Evolutionary conservation across 2,888 invertebrate species (phyloP), one percentile per base, ranked within the genome.

Genomic region (Pogonocherus hispidulus): DNA sequence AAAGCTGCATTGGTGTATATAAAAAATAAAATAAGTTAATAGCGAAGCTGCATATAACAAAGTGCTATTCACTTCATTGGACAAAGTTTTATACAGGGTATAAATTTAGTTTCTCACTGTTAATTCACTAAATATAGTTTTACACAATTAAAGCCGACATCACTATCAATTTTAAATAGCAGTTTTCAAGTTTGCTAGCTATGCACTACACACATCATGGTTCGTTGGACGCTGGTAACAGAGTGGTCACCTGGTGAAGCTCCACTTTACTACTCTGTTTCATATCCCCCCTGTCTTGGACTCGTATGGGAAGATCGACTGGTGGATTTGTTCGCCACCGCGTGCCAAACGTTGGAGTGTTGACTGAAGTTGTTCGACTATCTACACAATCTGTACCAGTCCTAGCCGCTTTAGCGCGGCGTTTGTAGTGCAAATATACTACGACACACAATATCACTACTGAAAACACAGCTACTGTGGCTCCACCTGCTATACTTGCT

Each of bases 401-500:
- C 59, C 82, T 78, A 49, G 81, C 72, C 71, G 79, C 76, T 78
- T 87, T 87, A 67, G 85, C 82, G 81, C 88, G 88, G 82, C 90
- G 88, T 84, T 90, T 90, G 86, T 90, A 88, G 76, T 90, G 89
- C 84, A 91, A 87, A 87, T 91, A 91, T 81, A 90, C 89, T 82
- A 89, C 89, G 83, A 90, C 87, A 86, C 90, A 90, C 84, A 91
- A 88, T 86, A 91, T 89, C 86, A 91, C 89, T 80, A 90, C 90
- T 82, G 91, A 88, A 87, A 91, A 89, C 84, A 90, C 90, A 80
- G 91, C 91, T 84, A 91, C 87, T 77, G 92, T 92, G 81, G 93
- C 94, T 83, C 94, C 94, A 83, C 94, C 93, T 79, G 94, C 94
- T 87, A 95, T 94, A 85, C 93, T 93, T 82, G 95, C 95, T 82